phyloP scores from a whole-genome alignment of 2,113 vertebrate species.

The Garra rufa region DNA sequence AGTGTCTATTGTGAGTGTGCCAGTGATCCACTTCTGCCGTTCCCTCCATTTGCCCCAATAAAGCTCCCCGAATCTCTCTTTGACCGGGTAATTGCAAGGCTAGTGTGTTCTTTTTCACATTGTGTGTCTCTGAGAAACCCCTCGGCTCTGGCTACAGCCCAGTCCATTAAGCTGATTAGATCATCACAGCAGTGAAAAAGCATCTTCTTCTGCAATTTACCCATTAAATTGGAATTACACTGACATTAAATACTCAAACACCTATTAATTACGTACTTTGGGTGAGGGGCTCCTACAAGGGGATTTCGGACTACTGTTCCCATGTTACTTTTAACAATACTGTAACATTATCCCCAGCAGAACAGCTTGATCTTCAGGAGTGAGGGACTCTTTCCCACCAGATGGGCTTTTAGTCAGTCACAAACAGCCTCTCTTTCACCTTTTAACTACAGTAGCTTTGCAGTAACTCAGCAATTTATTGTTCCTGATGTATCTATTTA shows the following conservation, averaged over 20 bases:
- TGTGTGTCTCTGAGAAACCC: conserved; percentile 37
- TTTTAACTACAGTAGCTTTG: conserved; percentile 16
- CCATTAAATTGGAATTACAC: conserved; percentile 1
- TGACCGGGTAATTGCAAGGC: conserved; percentile 44
- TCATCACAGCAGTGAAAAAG: conserved; percentile 13
- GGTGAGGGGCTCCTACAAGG: neutral
- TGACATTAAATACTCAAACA: conserved; percentile 1
- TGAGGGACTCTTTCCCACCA: conserved; percentile 64
- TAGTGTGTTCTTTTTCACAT: conserved; percentile 29
- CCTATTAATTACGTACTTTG: neutral
- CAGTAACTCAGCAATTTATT: conserved; percentile 37
- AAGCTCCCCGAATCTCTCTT: conserved; percentile 51
- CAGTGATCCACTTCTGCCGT: conserved; percentile 46
- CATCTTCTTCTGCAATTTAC: conserved; percentile 25
- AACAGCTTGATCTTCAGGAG: conserved; percentile 58
- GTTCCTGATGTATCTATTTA: neutral
- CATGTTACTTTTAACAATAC: conserved; percentile 49
- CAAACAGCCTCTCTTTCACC: conserved; percentile 66
- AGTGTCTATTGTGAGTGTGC: conserved; percentile 46
- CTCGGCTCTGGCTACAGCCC: neutral
- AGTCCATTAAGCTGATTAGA: conserved; percentile 29
- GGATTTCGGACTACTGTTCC: neutral
- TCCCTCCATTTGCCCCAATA: conserved; percentile 36
- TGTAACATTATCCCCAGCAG: conserved; percentile 66
- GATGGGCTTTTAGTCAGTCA: conserved; percentile 63